Conservation (phyloP, 1,140 invertebrate genomes). For the Pomacea maculata region DNA sequence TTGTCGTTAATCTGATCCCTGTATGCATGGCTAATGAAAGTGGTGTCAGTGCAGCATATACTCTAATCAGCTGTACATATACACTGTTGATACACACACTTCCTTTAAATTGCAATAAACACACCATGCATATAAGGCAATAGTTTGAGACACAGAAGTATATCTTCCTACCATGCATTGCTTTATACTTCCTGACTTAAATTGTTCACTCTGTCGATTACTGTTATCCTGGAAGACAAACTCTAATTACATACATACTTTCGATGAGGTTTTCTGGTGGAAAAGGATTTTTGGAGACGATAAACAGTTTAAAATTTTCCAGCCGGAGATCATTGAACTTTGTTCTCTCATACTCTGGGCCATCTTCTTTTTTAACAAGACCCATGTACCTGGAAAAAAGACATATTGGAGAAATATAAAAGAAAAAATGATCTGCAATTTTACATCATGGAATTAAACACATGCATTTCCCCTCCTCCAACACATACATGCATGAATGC, state of each 20-base stretch:
- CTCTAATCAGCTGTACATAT: too few species aligned
- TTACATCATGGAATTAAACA: neutral
- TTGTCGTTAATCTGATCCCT: too few species aligned
- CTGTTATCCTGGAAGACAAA: conserved; percentile 32
- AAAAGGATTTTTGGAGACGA: conserved; percentile 57
- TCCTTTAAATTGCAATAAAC: too few species aligned
- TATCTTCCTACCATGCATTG: too few species aligned
- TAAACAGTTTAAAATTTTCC: conserved; percentile 55
- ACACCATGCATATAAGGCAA: too few species aligned
- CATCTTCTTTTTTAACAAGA: conserved; percentile 50
- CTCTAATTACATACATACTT: conserved; percentile 50
- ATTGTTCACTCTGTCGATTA: too few species aligned
- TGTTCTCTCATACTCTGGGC: conserved; percentile 54
- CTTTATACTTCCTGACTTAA: too few species aligned
- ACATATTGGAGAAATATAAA: neutral
- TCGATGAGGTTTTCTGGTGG: conserved; percentile 49
- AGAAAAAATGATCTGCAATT: too few species aligned
- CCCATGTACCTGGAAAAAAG: conserved; percentile 50
- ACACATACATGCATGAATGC: neutral
- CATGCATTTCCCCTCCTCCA: neutral
- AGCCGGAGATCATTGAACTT: conserved; percentile 52
- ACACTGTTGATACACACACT: too few species aligned
- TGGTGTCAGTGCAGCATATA: too few species aligned
- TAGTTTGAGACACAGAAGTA: too few species aligned
- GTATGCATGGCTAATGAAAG: too few species aligned